Conservation (phyloP, 30 jellyfish, hydroid and myxozoan species). For the Cassiopea andromeda region DNA sequence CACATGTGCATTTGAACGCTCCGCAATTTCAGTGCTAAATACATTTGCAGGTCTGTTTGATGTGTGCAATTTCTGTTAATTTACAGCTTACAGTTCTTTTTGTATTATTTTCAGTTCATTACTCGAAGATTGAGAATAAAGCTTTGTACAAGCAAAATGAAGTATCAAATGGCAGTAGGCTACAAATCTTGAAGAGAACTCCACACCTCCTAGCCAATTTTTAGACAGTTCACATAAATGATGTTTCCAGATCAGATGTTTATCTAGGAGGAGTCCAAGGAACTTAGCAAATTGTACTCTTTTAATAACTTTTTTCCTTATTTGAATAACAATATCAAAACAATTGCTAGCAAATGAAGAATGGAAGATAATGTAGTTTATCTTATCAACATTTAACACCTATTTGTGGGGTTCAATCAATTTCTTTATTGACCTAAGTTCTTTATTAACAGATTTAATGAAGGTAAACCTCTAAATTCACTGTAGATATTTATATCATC, state of each 20-base stretch:
- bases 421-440: not conserved
- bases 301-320: not conserved
- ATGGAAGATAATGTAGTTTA: not conserved
- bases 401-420: not conserved
- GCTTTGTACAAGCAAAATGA: not conserved
- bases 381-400: not conserved
- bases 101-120: too few relatives aligned
- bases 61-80: too few relatives aligned
- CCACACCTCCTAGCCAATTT: not conserved
- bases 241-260: not conserved
- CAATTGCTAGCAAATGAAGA: not conserved
- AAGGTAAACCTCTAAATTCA: not conserved
- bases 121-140: not conserved
- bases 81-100: too few relatives aligned
- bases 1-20: too few relatives aligned
- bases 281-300: not conserved
- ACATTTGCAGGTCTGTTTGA: too few relatives aligned
- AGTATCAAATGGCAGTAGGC: not conserved
- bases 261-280: not conserved
- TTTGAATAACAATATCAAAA: not conserved
- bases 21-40: too few relatives aligned
- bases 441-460: not conserved
- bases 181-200: not conserved
- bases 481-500: not conserved
- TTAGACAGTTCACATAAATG: not conserved